Evolutionary conservation across 2,888 invertebrate genomes (phyloP).

Genomic region (Scrobipalpa atriplicella): DNA sequence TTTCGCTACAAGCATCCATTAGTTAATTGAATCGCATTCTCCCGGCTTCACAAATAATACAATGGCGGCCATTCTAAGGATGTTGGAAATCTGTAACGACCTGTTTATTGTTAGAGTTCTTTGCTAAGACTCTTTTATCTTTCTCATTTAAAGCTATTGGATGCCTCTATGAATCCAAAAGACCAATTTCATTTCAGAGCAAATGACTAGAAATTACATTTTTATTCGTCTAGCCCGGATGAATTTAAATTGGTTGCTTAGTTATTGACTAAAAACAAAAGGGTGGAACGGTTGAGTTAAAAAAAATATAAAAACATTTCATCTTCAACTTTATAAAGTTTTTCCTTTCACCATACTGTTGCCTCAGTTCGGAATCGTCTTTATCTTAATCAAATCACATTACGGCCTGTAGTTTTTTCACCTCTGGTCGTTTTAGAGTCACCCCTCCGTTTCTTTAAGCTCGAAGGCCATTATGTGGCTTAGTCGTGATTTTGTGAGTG

Average conservation of each 20-base stretch:
- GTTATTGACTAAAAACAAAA: background rate
- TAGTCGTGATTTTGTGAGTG: constrained; percentile 24
- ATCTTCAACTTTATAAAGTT: background rate
- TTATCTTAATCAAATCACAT: constrained; percentile 21
- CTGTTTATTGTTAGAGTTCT: constrained; percentile 29
- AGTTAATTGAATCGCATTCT: constrained; percentile 47
- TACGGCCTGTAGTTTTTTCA: constrained; percentile 15
- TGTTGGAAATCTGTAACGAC: constrained; percentile 35
- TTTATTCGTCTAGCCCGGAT: constrained; percentile 1
- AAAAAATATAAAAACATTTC: background rate
- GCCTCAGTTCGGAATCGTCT: constrained; percentile 6
- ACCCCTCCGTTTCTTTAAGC: constrained; percentile 18
- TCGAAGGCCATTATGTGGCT: constrained; percentile 20
- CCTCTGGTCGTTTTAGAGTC: constrained; percentile 8
- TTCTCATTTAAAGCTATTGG: constrained; percentile 11
- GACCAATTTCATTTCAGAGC: background rate
- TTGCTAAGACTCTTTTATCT: constrained; percentile 5
- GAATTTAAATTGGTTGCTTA: background rate
- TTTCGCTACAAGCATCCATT: constrained; percentile 45
- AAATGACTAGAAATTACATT: background rate
- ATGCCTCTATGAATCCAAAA: constrained; percentile 11
- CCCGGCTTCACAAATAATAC: constrained; percentile 31
- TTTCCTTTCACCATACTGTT: background rate
- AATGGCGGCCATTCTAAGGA: constrained; percentile 32
- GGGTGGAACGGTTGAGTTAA: background rate